Base-by-base conservation (phyloP, 2,888 invertebrate species). In the Agonopterix heracliana region DNA sequence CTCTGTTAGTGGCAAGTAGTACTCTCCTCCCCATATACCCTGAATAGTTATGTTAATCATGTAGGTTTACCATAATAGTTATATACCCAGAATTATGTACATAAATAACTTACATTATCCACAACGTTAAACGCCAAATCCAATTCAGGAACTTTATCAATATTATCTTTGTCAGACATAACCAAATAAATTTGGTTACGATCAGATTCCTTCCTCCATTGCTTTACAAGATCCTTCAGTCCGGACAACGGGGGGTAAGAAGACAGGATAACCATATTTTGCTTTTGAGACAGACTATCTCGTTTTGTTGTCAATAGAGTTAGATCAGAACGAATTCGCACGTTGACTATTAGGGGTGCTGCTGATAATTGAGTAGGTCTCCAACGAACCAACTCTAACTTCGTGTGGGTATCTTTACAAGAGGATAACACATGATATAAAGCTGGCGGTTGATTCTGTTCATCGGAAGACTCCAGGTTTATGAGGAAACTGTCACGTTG, bases 11-110 rank as follows among this genome's bases (percentile, higher is more conserved):
- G 69, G 64, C 11, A 66, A 48, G 44, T 59, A 64, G 48, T 66
- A 74, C 46, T 70, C 66, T 12, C 64, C 68, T n/a, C 71, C 72
- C 70, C 68, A 68, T 8, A 49, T 49, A 26, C 65, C 68, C 71
- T 70, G 40, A 38, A 26, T 7, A 26, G 26, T 26, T 5, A 26
- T 5, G 26, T 26, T 5, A 26, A 26, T 26, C 26, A 26, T 26
- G 26, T 1, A 26, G 7, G 26, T 26, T 26, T 26, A 26, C 5
- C 1, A 5, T 26, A 26, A 26, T 26, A 26, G 26, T 26, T 26
- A 5, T 26, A 3, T 26, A 26, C 26, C 26, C 26, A 26, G 5
- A 7, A 26, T 26, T 26, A 26, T 26, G 0, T 26, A 26, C 7
- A 26, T 7, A 26, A 5, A 26, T 26, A 1, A 59, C 72, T 64